phyloP scores from a whole-genome alignment of 2,113 vertebrate genomes.

The Patagioenas fasciata region DNA sequence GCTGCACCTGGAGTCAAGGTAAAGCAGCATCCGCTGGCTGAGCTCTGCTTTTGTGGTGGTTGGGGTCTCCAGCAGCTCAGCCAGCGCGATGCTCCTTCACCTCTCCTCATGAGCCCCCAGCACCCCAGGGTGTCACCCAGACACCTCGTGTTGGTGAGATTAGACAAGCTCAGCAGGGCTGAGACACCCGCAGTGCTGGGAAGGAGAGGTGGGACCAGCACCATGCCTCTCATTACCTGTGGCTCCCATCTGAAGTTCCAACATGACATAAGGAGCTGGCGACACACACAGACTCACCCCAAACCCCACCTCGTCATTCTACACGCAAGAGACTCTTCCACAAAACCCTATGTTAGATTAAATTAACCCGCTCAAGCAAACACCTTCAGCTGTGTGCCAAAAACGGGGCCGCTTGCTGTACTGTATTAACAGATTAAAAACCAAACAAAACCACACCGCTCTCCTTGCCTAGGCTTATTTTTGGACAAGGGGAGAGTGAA shows the following conservation, averaged over 20 bases:
- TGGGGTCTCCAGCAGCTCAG: background rate
- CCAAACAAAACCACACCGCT: background rate
- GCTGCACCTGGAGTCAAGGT: background rate
- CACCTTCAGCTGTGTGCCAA: background rate
- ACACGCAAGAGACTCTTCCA: background rate
- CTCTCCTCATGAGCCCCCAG: background rate
- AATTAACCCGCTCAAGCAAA: constrained; percentile 28
- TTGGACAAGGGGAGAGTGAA: constrained; percentile 55
- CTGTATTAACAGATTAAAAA: constrained; percentile 47
- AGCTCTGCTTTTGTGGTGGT: background rate
- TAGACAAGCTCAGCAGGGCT: background rate
- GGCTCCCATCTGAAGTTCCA: background rate
- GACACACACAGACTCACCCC: background rate
- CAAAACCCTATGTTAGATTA: background rate
- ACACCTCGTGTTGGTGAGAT: fast-evolving
- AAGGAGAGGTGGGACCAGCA: background rate
- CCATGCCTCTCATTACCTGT: background rate
- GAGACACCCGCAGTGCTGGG: background rate
- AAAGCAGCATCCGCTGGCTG: fast-evolving
- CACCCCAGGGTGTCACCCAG: background rate
- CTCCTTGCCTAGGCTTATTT: constrained; percentile 41
- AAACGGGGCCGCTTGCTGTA: background rate
- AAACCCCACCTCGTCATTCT: background rate
- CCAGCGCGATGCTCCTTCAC: fast-evolving
- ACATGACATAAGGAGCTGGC: background rate